Conservation (phyloP, 2,113 vertebrate genomes). For the Hydropotes inermis region DNA sequence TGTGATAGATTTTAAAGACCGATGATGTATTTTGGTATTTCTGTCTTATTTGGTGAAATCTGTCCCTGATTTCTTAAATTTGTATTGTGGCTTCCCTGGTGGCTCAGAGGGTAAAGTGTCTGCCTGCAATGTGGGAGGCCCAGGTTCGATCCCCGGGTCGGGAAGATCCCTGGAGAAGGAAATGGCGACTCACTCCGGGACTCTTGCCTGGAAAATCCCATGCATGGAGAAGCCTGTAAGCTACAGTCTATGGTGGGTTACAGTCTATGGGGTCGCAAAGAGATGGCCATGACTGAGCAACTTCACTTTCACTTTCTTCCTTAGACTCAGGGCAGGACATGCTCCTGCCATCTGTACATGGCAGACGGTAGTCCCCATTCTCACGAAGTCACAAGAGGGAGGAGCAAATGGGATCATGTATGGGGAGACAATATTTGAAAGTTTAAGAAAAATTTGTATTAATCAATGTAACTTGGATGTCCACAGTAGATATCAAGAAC, state of each 20-base stretch:
- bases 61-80: background rate
- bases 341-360: background rate
- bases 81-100: background rate
- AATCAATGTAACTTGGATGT: background rate
- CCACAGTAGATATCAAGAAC: background rate
- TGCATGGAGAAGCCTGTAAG: background rate
- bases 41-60: background rate
- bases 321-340: background rate
- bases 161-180: background rate
- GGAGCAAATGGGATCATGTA: background rate
- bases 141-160: fast-evolving
- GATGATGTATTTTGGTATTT: background rate
- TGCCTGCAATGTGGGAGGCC: fast-evolving
- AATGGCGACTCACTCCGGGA: background rate
- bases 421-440: constrained; percentile 44
- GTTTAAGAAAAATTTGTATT: constrained; percentile 34
- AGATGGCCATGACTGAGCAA: background rate
- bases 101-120: background rate
- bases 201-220: background rate
- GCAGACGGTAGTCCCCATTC: background rate
- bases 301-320: background rate
- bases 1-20: background rate
- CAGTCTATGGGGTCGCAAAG: fast-evolving
- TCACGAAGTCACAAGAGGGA: background rate
- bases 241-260: background rate